Base-by-base conservation (phyloP, 2,888 invertebrate genomes). In the Mythimna loreyi region DNA sequence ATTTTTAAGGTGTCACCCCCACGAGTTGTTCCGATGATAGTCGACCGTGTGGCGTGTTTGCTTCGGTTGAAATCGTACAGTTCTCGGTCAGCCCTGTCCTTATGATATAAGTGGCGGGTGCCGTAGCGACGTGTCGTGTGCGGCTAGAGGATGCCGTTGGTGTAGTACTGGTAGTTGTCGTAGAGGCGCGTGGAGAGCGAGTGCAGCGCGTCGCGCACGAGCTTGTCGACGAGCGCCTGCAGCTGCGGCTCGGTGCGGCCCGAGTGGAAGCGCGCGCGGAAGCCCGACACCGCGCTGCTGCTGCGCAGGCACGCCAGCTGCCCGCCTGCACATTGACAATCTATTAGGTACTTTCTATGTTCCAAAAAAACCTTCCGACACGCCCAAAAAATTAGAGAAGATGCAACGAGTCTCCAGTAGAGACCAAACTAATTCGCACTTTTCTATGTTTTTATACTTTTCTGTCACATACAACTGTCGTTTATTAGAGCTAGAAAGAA, bases 111-210 rank as follows among this genome's bases (percentile, higher is more conserved):
- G n/a, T n/a, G 19, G 3, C 5, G 40, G 16, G 40, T 40, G 40
- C n/a, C 19, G 21, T 4, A 16, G 25, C 25, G 21, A 50, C 2
- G 3, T 6, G 6, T 5, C 13, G 40, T 13, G 40, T 30, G 40
- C 11, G 21, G 50, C 60, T 97, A 98, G 86, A 98, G 97, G 89
- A 99, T 99, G 80, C 99, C 99, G 95, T 99, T 99, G 89, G 99
- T 99, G 90, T 99, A 98, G 96, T 99, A 99, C 96, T 99, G 99
- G 96, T 99, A 99, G 92, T 99, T 98, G 96, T 99, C 99, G 96
- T 99, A 99, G 74, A 99, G 97, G 87, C 99, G 98, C 13, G 99
- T 99, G 79, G 99, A 99, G 81, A 99, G 97, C 65, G 99, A 99
- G 94, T 99, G 98, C 52, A 99, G 97, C 84, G 99, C 99, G 90